Conservation (phyloP, 2,797 vertebrate species). For the Thamnophis elegans region DNA sequence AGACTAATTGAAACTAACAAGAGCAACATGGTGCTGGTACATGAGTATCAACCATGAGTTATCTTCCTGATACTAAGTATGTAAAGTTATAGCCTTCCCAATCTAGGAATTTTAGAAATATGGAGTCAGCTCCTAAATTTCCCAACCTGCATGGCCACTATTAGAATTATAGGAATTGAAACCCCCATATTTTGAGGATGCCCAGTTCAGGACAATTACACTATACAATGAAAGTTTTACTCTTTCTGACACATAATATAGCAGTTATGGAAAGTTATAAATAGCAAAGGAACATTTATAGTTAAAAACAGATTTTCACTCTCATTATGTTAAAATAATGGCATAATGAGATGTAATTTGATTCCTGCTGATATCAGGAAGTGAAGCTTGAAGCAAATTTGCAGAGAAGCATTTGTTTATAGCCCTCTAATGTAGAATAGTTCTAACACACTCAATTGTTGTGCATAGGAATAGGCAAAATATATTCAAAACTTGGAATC, state of each 20-base stretch:
- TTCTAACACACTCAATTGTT: not conserved
- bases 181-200: not conserved
- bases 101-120: not conserved
- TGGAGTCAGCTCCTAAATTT: not conserved
- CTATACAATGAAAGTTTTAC: not conserved
- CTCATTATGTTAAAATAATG: not conserved
- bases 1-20: not conserved
- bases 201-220: not conserved
- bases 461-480: not conserved
- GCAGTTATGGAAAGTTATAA: not conserved
- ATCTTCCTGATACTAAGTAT: not conserved
- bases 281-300: not conserved
- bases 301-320: not conserved
- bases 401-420: not conserved
- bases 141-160: not conserved
- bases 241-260: not conserved
- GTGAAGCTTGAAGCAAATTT: not conserved
- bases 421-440: not conserved
- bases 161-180: not conserved
- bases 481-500: not conserved
- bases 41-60: not conserved
- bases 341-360: not conserved
- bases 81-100: not conserved
- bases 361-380: not conserved
- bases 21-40: not conserved